Conservation (phyloP, 1,140 invertebrate genomes). For the Muscidifurax raptorellus region DNA sequence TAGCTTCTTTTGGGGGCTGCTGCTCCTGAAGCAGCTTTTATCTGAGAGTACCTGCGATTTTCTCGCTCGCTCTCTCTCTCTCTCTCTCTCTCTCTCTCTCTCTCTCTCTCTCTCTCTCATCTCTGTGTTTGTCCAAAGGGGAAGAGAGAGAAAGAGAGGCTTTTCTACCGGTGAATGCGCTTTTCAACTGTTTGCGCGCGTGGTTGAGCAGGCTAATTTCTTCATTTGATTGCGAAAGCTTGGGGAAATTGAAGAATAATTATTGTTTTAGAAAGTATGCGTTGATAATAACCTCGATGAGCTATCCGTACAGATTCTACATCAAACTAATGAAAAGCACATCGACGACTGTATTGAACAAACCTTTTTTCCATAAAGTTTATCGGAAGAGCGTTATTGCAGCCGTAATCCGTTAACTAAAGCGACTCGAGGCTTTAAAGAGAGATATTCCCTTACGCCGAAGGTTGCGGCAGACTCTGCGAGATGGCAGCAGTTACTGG, state of each 20-base stretch:
- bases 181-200: background rate
- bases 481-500: conserved; percentile 47
- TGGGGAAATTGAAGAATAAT: no score
- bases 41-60: background rate
- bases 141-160: background rate
- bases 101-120: no score
- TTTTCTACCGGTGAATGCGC: background rate
- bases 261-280: background rate
- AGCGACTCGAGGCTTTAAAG: conserved; percentile 57
- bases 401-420: background rate
- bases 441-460: background rate
- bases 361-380: background rate
- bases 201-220: no score
- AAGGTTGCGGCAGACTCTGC: conserved; percentile 14
- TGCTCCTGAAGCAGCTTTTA: no score
- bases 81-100: no score
- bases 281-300: background rate
- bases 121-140: background rate
- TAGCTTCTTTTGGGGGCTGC: background rate
- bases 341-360: background rate
- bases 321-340: background rate
- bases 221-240: no score
- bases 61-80: no score
- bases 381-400: background rate
- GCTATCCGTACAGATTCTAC: background rate